Conservation (phyloP, 2,113 vertebrate species). For the Cygnus buccinator region DNA sequence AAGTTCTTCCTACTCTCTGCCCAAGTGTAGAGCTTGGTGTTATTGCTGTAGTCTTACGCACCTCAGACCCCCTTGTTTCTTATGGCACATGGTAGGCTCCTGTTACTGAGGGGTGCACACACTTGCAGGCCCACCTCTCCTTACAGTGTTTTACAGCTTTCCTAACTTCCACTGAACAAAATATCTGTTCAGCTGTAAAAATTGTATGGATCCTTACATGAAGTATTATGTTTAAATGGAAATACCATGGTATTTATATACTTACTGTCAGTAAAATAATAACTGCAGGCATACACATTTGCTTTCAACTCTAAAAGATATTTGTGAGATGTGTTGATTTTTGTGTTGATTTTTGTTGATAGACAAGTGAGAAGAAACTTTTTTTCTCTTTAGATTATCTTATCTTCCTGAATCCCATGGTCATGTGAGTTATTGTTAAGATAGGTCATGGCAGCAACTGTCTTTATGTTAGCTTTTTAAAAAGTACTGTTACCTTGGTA, state of each 20-base stretch:
- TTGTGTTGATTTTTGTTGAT: neutral
- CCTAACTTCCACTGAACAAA: neutral
- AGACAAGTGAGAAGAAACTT: neutral
- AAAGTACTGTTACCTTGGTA: constrained; percentile 14
- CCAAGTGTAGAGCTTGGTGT: neutral
- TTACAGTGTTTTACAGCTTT: neutral
- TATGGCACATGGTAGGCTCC: fast-evolving
- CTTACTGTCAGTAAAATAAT: neutral
- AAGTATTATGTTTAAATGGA: neutral
- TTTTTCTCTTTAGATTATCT: neutral
- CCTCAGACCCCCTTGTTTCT: fast-evolving
- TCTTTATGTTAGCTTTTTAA: neutral
- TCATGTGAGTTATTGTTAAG: constrained; percentile 2
- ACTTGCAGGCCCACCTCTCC: neutral
- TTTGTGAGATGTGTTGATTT: neutral
- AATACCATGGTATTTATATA: neutral
- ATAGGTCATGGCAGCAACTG: neutral
- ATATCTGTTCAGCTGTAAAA: neutral
- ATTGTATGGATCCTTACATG: neutral
- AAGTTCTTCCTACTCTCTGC: neutral
- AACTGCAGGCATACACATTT: neutral
- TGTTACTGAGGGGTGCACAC: neutral
- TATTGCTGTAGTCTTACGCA: fast-evolving
- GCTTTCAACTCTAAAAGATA: neutral
- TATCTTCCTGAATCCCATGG: neutral